Evolutionary conservation across 2,888 invertebrate genomes (phyloP), one percentile per base, ranked within the genome.

Genomic region (Timema podura): DNA sequence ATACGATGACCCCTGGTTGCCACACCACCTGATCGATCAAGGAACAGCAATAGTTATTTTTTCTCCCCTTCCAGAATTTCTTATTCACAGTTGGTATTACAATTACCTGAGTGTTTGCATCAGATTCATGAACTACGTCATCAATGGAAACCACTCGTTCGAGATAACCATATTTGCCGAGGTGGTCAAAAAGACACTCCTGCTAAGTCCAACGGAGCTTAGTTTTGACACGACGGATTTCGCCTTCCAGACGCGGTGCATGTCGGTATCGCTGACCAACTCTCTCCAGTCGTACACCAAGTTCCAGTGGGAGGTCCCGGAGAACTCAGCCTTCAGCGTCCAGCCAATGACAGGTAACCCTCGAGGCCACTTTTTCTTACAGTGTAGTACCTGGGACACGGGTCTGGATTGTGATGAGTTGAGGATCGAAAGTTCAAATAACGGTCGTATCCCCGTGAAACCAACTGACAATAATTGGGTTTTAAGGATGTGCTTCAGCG

Each of bases 251-350:
- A 69, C 16, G 11, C 48, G 57, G 47, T 68, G 61, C 54, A 7
- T 70, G 15, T 15, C 69, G 7, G 67, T 86, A 0, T 82, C 82
- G 75, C 76, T 87, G 49, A 82, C 81, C 75, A 87, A 87, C 77
- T 82, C 83, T 16, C 83, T 87, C 1, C 83, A 85, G 72, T 84
- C 85, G 76, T 79, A 83, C 64, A 84, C 84, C 0, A 75, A 80
- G 6, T 86, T 85, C 79, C 77, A 82, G 66, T 84, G 87, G 76
- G 79, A 84, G 48, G 80, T 87, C 65, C 84, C 84, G 1, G 76
- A 82, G 13, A 79, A 83, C 67, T 82, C 83, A 66, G 82, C 84
- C 66, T 80, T 86, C 74, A 79, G 72, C 70, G 80, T 88, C 67
- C 79, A 83, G 74, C 88, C 88, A 1, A 79, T 80, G 76, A 77